Conservation (phyloP, 2,113 vertebrate species). For the Gnathochromis pfefferi region DNA sequence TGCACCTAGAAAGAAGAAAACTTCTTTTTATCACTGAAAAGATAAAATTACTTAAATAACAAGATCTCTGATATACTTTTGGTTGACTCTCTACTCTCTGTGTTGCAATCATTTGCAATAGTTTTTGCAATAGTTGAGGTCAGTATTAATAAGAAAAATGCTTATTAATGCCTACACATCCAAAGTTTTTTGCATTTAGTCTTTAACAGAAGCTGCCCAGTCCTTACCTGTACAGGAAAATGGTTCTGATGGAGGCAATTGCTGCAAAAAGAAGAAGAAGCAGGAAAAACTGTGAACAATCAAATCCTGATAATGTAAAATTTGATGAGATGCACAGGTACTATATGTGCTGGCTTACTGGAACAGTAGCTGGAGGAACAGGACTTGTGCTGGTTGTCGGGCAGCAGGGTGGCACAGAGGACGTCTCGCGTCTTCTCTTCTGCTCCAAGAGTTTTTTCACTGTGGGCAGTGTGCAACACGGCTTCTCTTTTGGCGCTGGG, state of each 20-base stretch:
- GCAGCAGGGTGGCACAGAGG: slow-evolving; percentile 45
- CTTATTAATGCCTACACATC: not conserved
- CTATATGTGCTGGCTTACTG: slow-evolving; percentile 30
- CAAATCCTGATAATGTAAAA: not conserved
- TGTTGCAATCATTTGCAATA: not conserved
- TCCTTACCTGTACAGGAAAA: slow-evolving; percentile 59
- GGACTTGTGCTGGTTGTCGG: slow-evolving; percentile 31
- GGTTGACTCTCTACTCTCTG: not conserved
- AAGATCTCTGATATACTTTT: not conserved
- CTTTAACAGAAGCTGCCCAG: not conserved
- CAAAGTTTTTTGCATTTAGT: not conserved
- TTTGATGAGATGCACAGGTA: not conserved
- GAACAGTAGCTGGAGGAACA: not conserved
- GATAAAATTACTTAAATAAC: not conserved
- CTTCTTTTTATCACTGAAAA: not conserved
- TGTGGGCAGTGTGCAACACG: slow-evolving; percentile 79
- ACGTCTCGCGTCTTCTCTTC: slow-evolving; percentile 78
- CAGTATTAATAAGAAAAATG: not conserved
- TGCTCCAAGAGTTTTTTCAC: slow-evolving; percentile 87
- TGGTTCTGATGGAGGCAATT: slow-evolving; percentile 40
- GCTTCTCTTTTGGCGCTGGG: slow-evolving; percentile 75
- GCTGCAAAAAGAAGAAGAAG: not conserved
- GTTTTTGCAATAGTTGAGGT: not conserved
- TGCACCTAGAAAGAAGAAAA: slow-evolving; percentile 33
- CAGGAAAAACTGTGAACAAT: not conserved